These are phyloP conservation scores for Lates japonicus DNA, from an alignment of 2,797 vertebrate genomes.

Conservation along the genomic window DNA sequence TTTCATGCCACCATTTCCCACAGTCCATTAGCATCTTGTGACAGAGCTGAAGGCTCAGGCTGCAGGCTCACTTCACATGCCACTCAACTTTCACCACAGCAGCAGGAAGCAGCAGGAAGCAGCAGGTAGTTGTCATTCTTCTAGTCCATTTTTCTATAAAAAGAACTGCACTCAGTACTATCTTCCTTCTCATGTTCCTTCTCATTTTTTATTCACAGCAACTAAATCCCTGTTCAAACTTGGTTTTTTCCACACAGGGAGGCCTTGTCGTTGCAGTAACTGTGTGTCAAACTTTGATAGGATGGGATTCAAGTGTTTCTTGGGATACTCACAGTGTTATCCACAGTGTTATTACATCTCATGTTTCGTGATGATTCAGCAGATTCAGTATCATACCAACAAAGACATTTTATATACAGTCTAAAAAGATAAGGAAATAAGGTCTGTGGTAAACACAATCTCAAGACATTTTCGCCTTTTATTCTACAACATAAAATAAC, in stretches of 20 bases:
- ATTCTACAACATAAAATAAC: too few relatives aligned
- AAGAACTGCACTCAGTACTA: not conserved
- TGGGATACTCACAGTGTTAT: not conserved
- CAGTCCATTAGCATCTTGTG: not conserved
- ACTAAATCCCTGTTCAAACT: not conserved
- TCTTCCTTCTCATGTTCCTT: not conserved
- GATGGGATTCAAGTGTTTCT: conserved; percentile 1
- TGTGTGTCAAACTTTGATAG: not conserved
- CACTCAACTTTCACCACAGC: not conserved
- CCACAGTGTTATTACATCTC: not conserved
- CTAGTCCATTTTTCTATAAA: not conserved
- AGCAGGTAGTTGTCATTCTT: not conserved
- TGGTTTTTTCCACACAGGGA: not conserved
- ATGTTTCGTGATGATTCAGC: not conserved
- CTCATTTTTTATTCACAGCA: not conserved
- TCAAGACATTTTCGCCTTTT: too few relatives aligned
- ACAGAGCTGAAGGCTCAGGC: not conserved
- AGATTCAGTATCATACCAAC: not conserved
- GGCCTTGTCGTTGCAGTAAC: not conserved
- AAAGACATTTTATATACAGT: not conserved
- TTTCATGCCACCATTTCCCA: not conserved
- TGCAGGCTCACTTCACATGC: not conserved
- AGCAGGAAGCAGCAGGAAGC: not conserved
- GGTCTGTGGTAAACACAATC: too few relatives aligned
- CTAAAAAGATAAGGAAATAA: too few relatives aligned